phyloP scores from a whole-genome alignment of 2,888 invertebrate species.

The Drosophila percnosoma region DNA sequence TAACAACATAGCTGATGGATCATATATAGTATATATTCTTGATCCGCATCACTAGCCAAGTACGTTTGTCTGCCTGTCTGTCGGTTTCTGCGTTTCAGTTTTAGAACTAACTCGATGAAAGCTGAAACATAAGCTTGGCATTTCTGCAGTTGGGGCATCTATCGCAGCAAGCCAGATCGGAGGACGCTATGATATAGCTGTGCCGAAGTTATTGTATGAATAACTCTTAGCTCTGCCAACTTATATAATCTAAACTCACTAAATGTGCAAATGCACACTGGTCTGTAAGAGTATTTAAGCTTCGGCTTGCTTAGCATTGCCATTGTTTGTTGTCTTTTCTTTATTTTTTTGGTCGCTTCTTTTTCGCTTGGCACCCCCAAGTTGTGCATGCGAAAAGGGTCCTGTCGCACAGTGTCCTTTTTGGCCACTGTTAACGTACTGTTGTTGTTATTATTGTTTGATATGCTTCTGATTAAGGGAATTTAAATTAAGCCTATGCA shows the following conservation, averaged over 20 bases:
- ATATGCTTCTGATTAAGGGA: conserved; percentile 74
- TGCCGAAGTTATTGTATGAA: background rate
- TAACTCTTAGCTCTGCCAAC: background rate
- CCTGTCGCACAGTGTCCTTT: conserved; percentile 71
- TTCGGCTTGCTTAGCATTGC: background rate
- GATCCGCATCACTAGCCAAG: background rate
- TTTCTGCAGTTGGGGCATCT: too few relatives aligned
- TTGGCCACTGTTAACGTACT: conserved; percentile 27
- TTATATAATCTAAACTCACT: background rate
- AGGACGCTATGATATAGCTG: background rate
- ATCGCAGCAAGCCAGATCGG: too few relatives aligned
- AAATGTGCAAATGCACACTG: background rate
- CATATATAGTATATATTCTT: background rate
- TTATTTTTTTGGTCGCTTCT: conserved; percentile 1
- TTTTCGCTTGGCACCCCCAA: conserved; percentile 37
- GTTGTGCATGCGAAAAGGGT: conserved; percentile 65
- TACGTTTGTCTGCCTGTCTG: too few relatives aligned
- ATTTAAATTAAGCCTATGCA: conserved; percentile 81
- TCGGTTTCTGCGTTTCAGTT: background rate
- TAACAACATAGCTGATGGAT: background rate
- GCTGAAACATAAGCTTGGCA: too few relatives aligned
- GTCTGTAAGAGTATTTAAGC: background rate
- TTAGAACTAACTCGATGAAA: too few relatives aligned
- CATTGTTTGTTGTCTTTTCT: background rate
- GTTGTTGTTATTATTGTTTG: conserved; percentile 49